These are phyloP conservation scores for Cerastis rubricosa DNA, from an alignment of 2,888 invertebrate species.

Conservation along the genomic window DNA sequence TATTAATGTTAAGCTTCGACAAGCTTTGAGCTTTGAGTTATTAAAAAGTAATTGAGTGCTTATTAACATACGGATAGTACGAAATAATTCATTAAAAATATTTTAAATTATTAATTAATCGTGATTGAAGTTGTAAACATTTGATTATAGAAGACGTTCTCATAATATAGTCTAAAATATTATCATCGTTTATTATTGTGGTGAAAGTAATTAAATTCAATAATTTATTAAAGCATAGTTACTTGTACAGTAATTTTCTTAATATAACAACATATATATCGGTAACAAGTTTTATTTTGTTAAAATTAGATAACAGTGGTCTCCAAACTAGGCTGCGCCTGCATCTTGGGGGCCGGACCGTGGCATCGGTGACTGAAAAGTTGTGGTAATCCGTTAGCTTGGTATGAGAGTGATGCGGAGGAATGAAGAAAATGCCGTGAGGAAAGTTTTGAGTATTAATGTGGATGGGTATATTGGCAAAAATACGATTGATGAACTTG, in stretches of 20 bases:
- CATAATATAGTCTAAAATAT: neutral
- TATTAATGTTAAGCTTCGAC: slow-evolving; percentile 43
- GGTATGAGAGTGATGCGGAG: too few species aligned
- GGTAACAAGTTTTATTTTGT: too few species aligned
- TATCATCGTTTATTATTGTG: neutral
- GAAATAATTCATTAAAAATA: neutral
- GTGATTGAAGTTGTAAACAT: neutral
- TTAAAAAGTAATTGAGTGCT: slow-evolving; percentile 62
- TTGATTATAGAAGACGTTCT: too few species aligned
- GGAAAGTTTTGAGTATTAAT: neutral
- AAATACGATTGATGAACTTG: neutral
- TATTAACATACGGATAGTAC: slow-evolving; percentile 33
- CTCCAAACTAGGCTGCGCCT: too few species aligned
- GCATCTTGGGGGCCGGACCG: too few species aligned
- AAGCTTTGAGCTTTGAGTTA: too few species aligned
- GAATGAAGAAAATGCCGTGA: neutral
- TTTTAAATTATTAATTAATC: neutral
- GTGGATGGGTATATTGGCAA: neutral
- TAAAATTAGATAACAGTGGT: too few species aligned
- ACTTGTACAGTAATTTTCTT: too few species aligned
- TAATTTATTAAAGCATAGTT: too few species aligned
- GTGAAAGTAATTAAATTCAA: neutral
- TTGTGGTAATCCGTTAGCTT: neutral
- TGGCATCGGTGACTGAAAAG: neutral
- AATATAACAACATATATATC: too few species aligned